phyloP scores from a whole-genome alignment of 2,888 invertebrate species.

The Drosophila seclusa region DNA sequence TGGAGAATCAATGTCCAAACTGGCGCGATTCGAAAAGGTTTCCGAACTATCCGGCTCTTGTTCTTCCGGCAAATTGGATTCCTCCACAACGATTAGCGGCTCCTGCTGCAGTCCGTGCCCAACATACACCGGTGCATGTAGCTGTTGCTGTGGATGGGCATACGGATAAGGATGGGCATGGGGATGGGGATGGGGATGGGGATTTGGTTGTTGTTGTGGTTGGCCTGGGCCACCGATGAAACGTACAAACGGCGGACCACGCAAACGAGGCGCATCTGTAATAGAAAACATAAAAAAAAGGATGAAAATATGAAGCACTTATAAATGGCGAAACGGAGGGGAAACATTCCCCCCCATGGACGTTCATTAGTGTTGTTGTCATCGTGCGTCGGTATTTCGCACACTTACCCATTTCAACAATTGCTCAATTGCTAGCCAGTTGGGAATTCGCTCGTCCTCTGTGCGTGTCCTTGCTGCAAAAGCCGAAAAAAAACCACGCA shows the following conservation, averaged over 20 bases:
- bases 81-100: slow-evolving; percentile 93
- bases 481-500: slow-evolving; percentile 36
- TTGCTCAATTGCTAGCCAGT: slow-evolving; percentile 68
- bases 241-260: slow-evolving; percentile 89
- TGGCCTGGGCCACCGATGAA: slow-evolving; percentile 81
- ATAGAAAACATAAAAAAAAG: slow-evolving; percentile 6
- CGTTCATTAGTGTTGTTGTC: slow-evolving; percentile 37
- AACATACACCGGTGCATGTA: background rate
- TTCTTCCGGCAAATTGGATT: slow-evolving; percentile 89
- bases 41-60: slow-evolving; percentile 86
- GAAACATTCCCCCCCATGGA: slow-evolving; percentile 27
- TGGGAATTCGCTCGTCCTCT: slow-evolving; percentile 53
- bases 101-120: slow-evolving; percentile 86
- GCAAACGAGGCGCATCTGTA: slow-evolving; percentile 86
- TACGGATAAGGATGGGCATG: slow-evolving; percentile 9
- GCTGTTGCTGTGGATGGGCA: background rate
- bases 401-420: slow-evolving; percentile 70
- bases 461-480: slow-evolving; percentile 56
- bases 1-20: slow-evolving; percentile 91
- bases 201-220: slow-evolving; percentile 34
- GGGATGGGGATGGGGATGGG: slow-evolving; percentile 14
- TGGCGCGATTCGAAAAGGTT: slow-evolving; percentile 87
- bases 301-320: slow-evolving; percentile 12
- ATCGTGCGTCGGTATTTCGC: slow-evolving; percentile 14
- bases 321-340: slow-evolving; percentile 5